Evolutionary conservation across 2,113 vertebrate species (phyloP).

Genomic region (Mohoua ochrocephala): DNA sequence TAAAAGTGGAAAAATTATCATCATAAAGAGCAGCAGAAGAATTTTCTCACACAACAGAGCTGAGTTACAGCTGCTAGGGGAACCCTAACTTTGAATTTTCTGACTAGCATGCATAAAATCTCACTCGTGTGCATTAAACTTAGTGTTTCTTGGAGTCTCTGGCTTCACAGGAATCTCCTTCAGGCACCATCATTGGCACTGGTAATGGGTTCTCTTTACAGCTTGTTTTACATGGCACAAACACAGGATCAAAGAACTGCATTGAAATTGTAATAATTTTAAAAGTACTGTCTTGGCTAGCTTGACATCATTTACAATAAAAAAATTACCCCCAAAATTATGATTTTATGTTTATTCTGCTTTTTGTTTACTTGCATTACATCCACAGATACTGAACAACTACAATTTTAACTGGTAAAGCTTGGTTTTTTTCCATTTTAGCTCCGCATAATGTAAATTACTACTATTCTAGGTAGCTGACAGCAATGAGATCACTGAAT

Average conservation of each 20-base stretch:
- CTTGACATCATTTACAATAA: background rate
- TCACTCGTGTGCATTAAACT: background rate
- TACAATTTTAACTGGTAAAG: background rate
- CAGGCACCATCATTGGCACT: background rate
- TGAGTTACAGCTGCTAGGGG: conserved; percentile 43
- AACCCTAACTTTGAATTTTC: conserved; percentile 43
- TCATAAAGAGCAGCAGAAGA: conserved; percentile 37
- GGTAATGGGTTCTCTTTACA: background rate
- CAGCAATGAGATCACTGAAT: background rate
- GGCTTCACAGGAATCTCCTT: conserved; percentile 6
- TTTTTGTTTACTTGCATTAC: background rate
- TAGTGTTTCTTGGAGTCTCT: background rate
- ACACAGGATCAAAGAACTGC: background rate
- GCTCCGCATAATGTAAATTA: background rate
- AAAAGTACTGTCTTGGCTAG: background rate
- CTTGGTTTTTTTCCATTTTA: background rate
- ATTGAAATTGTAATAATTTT: background rate
- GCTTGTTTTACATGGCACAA: background rate
- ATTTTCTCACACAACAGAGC: background rate
- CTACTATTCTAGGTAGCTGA: background rate
- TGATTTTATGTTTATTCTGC: background rate
- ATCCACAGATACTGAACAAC: background rate
- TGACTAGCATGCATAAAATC: background rate
- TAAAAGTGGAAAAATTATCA: conserved; percentile 48
- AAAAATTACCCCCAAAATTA: background rate